Evolutionary conservation across 2,888 invertebrate genomes (phyloP).

Genomic region (Trachelus tabidus): DNA sequence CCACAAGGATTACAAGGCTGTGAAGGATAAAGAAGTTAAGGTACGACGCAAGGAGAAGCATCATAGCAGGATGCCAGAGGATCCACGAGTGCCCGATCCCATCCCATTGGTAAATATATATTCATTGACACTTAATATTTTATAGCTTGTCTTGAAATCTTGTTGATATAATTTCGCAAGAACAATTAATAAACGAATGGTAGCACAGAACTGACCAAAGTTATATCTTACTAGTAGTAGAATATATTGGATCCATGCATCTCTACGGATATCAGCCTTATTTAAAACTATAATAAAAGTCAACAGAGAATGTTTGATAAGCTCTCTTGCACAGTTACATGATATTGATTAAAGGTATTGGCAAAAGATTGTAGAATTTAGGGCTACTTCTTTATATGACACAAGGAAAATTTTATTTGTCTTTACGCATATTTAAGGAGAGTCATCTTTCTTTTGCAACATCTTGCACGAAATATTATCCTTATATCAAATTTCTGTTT

Average conservation of each 20-base stretch:
- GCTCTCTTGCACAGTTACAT: not conserved
- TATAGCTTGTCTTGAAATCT: not conserved
- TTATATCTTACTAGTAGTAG: not conserved
- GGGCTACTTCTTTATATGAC: not conserved
- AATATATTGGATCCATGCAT: not conserved
- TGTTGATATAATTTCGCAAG: not conserved
- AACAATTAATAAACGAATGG: no score
- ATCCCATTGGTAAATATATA: constrained; percentile 55
- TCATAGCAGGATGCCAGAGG: constrained; percentile 54
- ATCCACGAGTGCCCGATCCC: constrained; percentile 61
- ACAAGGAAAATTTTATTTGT: not conserved
- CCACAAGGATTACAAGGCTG: constrained; percentile 69
- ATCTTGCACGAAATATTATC: not conserved
- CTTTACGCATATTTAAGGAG: not conserved
- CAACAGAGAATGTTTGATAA: not conserved
- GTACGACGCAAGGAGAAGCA: constrained; percentile 60
- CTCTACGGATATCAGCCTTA: not conserved
- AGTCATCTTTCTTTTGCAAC: not conserved
- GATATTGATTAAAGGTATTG: not conserved
- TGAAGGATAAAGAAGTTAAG: constrained; percentile 57
- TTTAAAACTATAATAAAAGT: not conserved
- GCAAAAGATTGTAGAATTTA: not conserved
- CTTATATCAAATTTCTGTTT: not conserved
- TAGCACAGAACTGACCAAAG: not conserved
- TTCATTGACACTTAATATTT: not conserved